Base-by-base conservation (phyloP, 2,888 invertebrate genomes). In the Timema podura region DNA sequence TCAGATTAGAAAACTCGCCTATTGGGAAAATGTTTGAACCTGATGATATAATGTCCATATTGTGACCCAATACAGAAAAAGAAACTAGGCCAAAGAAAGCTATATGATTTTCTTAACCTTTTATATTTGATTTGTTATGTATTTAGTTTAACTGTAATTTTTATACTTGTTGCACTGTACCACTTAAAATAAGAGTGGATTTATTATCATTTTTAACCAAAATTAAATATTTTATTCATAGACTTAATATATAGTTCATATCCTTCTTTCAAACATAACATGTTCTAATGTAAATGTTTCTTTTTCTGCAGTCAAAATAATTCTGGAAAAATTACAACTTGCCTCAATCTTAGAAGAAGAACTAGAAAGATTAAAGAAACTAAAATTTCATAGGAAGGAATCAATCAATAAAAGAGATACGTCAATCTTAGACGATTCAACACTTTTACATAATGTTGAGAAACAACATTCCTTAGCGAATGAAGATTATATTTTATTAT, bases 261-360 rank as follows among this genome's bases (percentile, higher is more conserved):
- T 30, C 30, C 30, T 30, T 30, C 30, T 30, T 30, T 30, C 30
- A 30, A 30, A 30, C 30, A 30, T 30, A 30, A 30, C 30, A 30
- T 30, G 30, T 30, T 30, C 30, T 30, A 30, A 30, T 30, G 30
- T 30, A 9, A 69, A 0, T 11, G 65, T 67, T 64, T 72, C 74
- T 68, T 65, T 74, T 68, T 68, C 76, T 77, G 11, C 78, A 74
- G 86, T 84, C 16, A 82, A 83, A 74, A 80, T 82, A 74, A 80
- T 86, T 15, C 77, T 87, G 49, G 78, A 80, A 13, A 81, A 79
- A 72, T 76, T 87, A 54, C 81, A 82, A 73, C 76, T 87, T 46
- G 73, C 78, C 16, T 80, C 83, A 70, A 81, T 86, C 75, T 84
- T 85, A 82, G 79, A 80, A 75, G 80, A 83, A 70, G 86, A 87